Percentiles rank a stretch among this genome's conserved stretches.
Evolutionary conservation across 1,140 invertebrate genomes (phyloP).

Genomic region (Mamestra configurata): DNA sequence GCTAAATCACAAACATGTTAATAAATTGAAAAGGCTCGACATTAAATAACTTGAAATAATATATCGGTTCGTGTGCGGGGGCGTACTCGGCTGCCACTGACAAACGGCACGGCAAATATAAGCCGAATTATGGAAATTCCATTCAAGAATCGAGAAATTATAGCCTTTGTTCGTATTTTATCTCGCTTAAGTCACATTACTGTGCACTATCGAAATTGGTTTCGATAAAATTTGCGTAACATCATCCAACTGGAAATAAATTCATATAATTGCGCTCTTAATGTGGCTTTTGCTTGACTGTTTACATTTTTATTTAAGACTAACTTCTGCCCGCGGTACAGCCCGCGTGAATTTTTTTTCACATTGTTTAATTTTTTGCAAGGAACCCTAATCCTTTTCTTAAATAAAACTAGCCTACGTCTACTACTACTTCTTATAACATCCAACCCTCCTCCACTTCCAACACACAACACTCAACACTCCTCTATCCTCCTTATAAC

Average conservation of each 20-base stretch:
- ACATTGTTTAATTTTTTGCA: too few species aligned
- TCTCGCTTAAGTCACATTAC: constrained; percentile 72
- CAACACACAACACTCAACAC: too few species aligned
- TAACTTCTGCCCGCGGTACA: too few species aligned
- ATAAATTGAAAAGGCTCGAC: constrained; percentile 55
- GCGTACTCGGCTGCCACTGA: constrained; percentile 54
- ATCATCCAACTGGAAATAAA: constrained; percentile 76
- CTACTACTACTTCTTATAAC: too few species aligned
- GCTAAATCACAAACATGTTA: constrained; percentile 58
- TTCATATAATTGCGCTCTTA: constrained; percentile 78
- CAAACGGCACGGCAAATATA: constrained; percentile 70
- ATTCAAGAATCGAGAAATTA: constrained; percentile 78
- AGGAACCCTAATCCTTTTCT: too few species aligned
- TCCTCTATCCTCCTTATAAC: neutral
- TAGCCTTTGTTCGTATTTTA: constrained; percentile 76
- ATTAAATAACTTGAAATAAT: constrained; percentile 62
- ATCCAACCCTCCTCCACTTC: too few species aligned
- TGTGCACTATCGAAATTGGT: constrained; percentile 83
- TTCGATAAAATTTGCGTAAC: constrained; percentile 82
- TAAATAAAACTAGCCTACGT: too few species aligned
- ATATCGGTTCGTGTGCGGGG: constrained; percentile 48
- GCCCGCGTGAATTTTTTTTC: neutral
- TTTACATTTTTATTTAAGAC: constrained; percentile 36
- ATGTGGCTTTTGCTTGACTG: constrained; percentile 68
- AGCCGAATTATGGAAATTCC: constrained; percentile 78